Evolutionary conservation across 2,888 invertebrate species (phyloP).

Genomic region (Lagria hirta): DNA sequence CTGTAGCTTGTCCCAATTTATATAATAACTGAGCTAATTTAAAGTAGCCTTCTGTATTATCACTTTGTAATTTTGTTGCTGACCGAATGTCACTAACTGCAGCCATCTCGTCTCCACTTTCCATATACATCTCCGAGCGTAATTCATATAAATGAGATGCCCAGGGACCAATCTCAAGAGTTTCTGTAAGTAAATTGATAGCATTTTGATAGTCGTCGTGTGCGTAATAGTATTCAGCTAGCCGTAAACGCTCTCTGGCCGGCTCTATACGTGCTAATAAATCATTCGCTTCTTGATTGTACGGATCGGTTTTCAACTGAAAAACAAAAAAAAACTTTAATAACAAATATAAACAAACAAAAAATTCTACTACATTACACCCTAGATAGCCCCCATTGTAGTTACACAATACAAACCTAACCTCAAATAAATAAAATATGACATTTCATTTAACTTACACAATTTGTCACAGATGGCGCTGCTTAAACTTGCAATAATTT

Average conservation of each 20-base stretch:
- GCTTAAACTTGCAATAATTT: too few relatives aligned
- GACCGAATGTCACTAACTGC: constrained; percentile 91
- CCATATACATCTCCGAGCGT: constrained; percentile 82
- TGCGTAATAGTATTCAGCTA: constrained; percentile 65
- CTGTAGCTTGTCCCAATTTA: constrained; percentile 86
- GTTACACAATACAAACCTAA: too few relatives aligned
- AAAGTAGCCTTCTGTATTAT: constrained; percentile 85
- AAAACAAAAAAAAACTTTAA: constrained; percentile 3
- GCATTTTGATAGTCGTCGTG: constrained; percentile 61
- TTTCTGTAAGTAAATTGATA: constrained; percentile 64
- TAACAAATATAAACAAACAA: too few relatives aligned
- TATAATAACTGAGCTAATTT: constrained; percentile 86
- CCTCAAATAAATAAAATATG: too few relatives aligned
- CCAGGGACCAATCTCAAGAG: constrained; percentile 89
- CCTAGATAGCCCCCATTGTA: too few relatives aligned
- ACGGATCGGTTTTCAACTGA: constrained; percentile 69
- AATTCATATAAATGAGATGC: constrained; percentile 78
- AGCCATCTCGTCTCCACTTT: constrained; percentile 73
- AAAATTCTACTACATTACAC: background rate
- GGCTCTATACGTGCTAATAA: constrained; percentile 67
- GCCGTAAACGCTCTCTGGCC: constrained; percentile 63
- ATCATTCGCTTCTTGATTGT: constrained; percentile 75
- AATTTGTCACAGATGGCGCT: too few relatives aligned
- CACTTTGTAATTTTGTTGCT: constrained; percentile 86
- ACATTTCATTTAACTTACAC: too few relatives aligned